Percentiles rank a stretch among this genome's conserved stretches.
Conservation (phyloP, 2,888 invertebrate genomes). For the Rapana venosa region DNA sequence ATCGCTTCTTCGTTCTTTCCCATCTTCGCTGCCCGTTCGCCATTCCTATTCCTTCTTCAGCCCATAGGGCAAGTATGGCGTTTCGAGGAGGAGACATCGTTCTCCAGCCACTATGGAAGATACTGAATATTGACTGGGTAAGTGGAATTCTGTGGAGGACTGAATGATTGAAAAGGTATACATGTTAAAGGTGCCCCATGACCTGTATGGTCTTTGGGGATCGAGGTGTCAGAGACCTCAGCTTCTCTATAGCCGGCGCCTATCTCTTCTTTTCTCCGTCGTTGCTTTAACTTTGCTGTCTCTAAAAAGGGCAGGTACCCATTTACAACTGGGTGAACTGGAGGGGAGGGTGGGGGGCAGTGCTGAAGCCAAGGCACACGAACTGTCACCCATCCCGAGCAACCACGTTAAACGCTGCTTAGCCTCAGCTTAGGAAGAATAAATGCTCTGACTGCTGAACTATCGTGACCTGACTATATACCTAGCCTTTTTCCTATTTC, state of each 20-base stretch:
- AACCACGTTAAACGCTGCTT: too few relatives aligned
- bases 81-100: slow-evolving; percentile 39
- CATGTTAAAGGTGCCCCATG: background rate
- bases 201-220: background rate
- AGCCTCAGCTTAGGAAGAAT: too few relatives aligned
- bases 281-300: background rate
- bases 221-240: too few relatives aligned
- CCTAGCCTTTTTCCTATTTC: too few relatives aligned
- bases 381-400: too few relatives aligned
- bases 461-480: too few relatives aligned
- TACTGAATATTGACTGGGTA: slow-evolving; percentile 44
- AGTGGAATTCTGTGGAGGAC: background rate
- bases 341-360: too few relatives aligned
- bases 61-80: slow-evolving; percentile 8
- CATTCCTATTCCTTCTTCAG: background rate
- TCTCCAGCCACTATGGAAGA: slow-evolving; percentile 43
- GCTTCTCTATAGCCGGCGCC: background rate
- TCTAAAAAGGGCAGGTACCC: background rate
- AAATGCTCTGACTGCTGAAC: too few relatives aligned
- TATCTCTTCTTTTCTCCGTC: background rate
- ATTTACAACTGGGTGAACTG: too few relatives aligned
- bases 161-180: background rate
- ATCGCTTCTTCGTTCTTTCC: background rate
- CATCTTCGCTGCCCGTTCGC: background rate
- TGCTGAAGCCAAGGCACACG: too few relatives aligned